Conservation (phyloP, 2,888 invertebrate species). For the Ametastegia equiseti region DNA sequence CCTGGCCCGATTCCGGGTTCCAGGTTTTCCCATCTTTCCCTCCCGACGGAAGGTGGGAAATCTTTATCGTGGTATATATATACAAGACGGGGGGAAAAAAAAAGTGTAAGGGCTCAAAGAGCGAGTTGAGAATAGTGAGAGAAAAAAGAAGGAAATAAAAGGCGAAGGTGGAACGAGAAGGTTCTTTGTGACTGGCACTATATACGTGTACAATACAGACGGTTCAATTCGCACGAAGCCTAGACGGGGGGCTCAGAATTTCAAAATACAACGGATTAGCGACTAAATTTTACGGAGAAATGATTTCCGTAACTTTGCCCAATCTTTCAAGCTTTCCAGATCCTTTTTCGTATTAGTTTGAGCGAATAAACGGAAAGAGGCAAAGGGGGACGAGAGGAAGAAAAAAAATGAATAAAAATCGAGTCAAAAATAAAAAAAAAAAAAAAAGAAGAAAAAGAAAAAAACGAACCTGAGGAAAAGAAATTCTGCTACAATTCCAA, state of each 20-base stretch:
- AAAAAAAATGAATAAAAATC: not conserved
- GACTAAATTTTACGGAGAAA: constrained; percentile 9
- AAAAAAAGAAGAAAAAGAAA: not conserved
- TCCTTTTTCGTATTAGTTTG: not conserved
- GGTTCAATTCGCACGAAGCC: not conserved
- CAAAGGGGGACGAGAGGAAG: not conserved
- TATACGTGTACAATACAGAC: too few relatives aligned
- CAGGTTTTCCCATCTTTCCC: not conserved
- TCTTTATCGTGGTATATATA: not conserved
- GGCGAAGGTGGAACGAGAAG: not conserved
- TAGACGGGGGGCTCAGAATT: not conserved
- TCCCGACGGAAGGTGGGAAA: not conserved
- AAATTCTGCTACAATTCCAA: not conserved
- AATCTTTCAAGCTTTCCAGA: not conserved
- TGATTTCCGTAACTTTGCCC: not conserved
- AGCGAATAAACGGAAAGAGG: too few relatives aligned
- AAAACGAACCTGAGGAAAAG: not conserved
- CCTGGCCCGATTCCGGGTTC: not conserved
- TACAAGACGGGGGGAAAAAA: not conserved
- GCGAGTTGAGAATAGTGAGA: not conserved
- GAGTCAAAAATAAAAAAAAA: not conserved
- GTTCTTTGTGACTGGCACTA: constrained; percentile 9
- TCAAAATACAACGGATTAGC: constrained; percentile 18
- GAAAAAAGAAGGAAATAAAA: not conserved
- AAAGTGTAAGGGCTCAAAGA: not conserved